These are phyloP conservation scores for Bothrops alternatus DNA, from an alignment of 2,797 vertebrate genomes.

Conservation along the genomic window DNA sequence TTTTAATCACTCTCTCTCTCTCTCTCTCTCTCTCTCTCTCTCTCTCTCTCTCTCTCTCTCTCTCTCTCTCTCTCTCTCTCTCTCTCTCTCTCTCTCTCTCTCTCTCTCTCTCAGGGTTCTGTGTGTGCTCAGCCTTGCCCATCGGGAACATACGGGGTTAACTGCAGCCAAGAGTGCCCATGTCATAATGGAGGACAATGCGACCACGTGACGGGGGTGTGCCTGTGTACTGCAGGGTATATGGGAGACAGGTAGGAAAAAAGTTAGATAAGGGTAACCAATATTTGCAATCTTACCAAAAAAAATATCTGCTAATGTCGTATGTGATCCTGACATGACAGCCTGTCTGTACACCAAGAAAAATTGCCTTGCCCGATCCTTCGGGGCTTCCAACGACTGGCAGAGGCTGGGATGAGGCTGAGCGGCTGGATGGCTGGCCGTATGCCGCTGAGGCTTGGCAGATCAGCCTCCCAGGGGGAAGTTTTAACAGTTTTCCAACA, in stretches of 20 bases:
- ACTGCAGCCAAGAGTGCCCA: constrained; percentile 95
- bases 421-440: neutral
- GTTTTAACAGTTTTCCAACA: neutral
- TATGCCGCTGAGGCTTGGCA: rapidly evolving
- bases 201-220: constrained; percentile 89
- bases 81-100: constrained; percentile 33
- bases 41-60: too few species aligned
- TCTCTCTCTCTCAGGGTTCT: constrained; percentile 76
- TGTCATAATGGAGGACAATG: constrained; percentile 94
- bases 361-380: neutral
- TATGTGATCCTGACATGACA: neutral
- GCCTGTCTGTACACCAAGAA: neutral
- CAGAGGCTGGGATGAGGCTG: neutral
- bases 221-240: constrained; percentile 90
- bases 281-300: neutral
- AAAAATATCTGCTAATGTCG: too few species aligned
- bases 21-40: too few species aligned
- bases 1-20: neutral
- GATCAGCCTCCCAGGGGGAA: neutral
- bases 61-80: neutral
- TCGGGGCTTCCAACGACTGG: neutral
- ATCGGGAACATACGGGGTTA: constrained; percentile 88
- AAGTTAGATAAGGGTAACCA: neutral
- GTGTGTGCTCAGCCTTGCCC: constrained; percentile 95
- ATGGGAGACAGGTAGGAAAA: constrained; percentile 89